Conservation (phyloP, 2,113 vertebrate genomes). For the Embiotoca jacksoni region DNA sequence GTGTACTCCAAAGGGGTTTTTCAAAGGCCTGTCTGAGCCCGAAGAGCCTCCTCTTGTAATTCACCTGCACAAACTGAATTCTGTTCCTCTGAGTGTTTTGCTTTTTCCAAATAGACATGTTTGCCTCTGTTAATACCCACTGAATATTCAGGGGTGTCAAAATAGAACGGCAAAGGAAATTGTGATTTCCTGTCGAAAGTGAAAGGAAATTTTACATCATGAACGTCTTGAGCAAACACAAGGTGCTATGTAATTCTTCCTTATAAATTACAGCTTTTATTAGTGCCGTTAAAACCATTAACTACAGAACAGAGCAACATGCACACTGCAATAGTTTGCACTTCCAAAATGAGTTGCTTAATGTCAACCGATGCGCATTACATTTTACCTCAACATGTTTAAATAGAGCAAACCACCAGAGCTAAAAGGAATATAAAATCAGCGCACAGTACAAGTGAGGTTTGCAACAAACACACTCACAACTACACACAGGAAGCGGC, state of each 20-base stretch:
- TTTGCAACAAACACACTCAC: neutral
- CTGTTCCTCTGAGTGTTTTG: slow-evolving; percentile 31
- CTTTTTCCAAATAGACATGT: slow-evolving; percentile 19
- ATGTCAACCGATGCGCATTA: too few species aligned
- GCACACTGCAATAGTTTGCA: too few species aligned
- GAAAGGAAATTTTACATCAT: neutral
- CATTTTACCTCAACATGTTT: too few species aligned
- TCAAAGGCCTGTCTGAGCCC: slow-evolving; percentile 48
- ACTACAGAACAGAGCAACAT: too few species aligned
- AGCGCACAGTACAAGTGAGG: too few species aligned
- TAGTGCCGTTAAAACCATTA: too few species aligned
- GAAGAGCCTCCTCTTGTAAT: slow-evolving; percentile 51
- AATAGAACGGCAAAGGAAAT: neutral
- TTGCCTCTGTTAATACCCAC: neutral
- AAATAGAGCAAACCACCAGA: too few species aligned
- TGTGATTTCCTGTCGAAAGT: neutral
- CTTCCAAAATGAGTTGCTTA: too few species aligned
- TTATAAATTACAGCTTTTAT: too few species aligned
- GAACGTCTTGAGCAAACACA: too few species aligned
- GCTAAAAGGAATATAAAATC: too few species aligned
- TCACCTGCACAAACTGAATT: slow-evolving; percentile 40
- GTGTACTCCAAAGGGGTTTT: slow-evolving; percentile 29
- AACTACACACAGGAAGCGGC: neutral
- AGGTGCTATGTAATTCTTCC: too few species aligned
- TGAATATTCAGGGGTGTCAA: slow-evolving; percentile 8